Percentiles rank a stretch among this genome's conserved stretches.
phyloP scores from a whole-genome alignment of 2,113 vertebrate species.

The Hippoglossus stenolepis region DNA sequence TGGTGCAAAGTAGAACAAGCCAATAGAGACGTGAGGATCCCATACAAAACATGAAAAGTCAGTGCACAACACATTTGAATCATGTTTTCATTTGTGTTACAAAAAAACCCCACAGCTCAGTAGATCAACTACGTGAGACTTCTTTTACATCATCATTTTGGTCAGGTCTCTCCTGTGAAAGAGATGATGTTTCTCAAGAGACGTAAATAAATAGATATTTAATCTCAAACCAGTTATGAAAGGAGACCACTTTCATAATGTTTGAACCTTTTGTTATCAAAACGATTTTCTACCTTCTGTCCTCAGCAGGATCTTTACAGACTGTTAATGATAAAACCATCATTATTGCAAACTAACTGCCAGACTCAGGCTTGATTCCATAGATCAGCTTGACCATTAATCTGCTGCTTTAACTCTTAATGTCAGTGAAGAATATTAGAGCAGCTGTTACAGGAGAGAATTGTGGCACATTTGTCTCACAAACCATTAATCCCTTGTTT shows the following conservation, averaged over 20 bases:
- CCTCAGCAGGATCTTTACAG: background rate
- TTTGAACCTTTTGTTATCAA: too few relatives aligned
- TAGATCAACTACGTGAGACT: background rate
- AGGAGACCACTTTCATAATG: too few relatives aligned
- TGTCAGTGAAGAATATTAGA: background rate
- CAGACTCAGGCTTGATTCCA: too few relatives aligned
- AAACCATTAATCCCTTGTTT: too few relatives aligned
- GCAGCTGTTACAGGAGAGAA: background rate
- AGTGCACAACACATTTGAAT: background rate
- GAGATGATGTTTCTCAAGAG: too few relatives aligned
- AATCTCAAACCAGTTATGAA: too few relatives aligned
- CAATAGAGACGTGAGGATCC: background rate
- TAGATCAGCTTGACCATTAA: too few relatives aligned
- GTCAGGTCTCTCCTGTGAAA: too few relatives aligned
- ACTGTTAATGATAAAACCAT: background rate
- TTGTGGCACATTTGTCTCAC: too few relatives aligned
- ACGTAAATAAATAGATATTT: background rate
- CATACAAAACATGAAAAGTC: background rate
- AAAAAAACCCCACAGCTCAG: background rate
- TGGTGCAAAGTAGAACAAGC: background rate
- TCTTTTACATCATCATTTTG: background rate
- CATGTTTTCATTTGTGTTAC: background rate
- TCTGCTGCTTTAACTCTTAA: too few relatives aligned
- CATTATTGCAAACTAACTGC: background rate
- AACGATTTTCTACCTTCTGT: background rate